phyloP scores from a whole-genome alignment of 2,113 vertebrate genomes.

The Alces alces region DNA sequence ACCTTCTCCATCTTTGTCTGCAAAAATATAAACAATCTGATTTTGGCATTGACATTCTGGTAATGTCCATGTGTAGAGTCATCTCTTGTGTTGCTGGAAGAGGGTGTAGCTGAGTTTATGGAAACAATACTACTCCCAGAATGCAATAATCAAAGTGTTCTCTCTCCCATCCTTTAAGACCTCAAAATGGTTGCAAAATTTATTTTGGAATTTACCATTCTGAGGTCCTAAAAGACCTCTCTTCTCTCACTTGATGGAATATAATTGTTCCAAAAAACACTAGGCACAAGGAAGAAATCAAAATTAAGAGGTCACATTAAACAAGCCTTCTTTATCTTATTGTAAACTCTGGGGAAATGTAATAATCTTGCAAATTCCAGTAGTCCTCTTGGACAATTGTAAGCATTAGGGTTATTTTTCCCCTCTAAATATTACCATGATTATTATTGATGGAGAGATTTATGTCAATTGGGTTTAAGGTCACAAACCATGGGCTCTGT shows the following conservation, averaged over 20 bases:
- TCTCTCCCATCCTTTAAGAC: background rate
- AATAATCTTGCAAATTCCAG: background rate
- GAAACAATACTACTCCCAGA: background rate
- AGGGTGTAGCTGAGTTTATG: no score
- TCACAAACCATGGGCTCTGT: background rate
- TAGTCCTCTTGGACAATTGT: background rate
- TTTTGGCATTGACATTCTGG: no score
- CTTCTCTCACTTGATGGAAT: background rate
- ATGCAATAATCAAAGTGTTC: background rate
- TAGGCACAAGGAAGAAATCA: background rate
- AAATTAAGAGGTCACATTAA: background rate
- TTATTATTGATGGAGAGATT: background rate
- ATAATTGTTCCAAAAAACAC: background rate
- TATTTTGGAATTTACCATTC: background rate
- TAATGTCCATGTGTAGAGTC: no score
- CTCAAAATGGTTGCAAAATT: background rate
- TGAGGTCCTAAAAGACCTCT: background rate
- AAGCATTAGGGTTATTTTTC: background rate
- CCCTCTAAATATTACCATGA: background rate
- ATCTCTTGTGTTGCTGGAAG: no score
- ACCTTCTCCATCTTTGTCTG: no score
- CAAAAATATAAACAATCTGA: no score
- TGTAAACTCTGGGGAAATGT: background rate
- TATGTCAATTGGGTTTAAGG: background rate
- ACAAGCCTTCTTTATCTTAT: background rate